Evolutionary conservation across 2,113 vertebrate genomes (phyloP).

Genomic region (Herpetotheres cachinnans): DNA sequence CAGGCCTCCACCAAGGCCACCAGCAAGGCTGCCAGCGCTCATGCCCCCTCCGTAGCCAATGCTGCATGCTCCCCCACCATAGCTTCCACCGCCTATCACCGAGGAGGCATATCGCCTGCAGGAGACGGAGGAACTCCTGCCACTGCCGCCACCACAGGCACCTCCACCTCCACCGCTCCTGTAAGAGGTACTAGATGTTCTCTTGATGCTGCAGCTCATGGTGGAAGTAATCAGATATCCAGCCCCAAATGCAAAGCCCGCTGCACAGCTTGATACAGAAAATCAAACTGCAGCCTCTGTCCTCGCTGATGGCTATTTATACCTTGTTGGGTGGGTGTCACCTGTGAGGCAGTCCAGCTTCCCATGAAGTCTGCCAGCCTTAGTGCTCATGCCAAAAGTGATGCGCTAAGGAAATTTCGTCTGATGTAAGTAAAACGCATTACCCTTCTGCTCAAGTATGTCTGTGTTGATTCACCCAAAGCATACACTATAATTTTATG

Average conservation of each 20-base stretch:
- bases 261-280: neutral
- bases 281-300: neutral
- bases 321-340: neutral
- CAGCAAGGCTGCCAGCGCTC: neutral
- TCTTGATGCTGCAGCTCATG: slow-evolving; percentile 59
- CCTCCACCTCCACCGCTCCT: neutral
- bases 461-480: slow-evolving; percentile 32
- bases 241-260: neutral
- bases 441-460: slow-evolving; percentile 34
- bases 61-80: neutral
- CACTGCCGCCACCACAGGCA: neutral
- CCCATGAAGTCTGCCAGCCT: neutral
- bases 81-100: neutral
- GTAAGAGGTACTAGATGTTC: slow-evolving; percentile 23
- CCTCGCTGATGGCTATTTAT: neutral
- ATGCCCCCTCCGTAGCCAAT: neutral
- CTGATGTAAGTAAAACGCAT: neutral
- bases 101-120: slow-evolving; percentile 28
- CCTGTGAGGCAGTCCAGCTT: neutral
- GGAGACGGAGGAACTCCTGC: slow-evolving; percentile 6
- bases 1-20: neutral
- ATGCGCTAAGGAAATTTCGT: slow-evolving; percentile 11
- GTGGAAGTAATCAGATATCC: neutral
- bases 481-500: neutral
- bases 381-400: neutral